Evolutionary conservation across 2,888 invertebrate genomes (phyloP), one percentile per base, ranked within the genome.

Genomic region (Monochamus alternatus): DNA sequence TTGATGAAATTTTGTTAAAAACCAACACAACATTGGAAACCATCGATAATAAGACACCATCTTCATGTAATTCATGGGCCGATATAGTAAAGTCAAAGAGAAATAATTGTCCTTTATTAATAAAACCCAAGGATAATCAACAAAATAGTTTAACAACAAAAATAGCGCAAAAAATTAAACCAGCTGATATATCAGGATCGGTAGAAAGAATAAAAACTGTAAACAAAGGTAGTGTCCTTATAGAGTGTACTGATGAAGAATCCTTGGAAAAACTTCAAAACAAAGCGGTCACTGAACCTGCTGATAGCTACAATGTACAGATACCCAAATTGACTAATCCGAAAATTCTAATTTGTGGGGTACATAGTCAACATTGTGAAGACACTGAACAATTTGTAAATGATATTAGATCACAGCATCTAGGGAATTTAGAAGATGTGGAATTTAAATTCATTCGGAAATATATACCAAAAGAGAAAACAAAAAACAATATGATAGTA

Each of bases 391-490:
- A 44, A 22, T 74, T 76, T 59, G 70, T 74, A 38, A 44, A 59
- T 30, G 69, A 65, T 59, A 69, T 75, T 3, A 75, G 63, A 58
- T 62, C 43, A 44, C 67, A 71, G 52, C 65, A 59, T 68, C 60
- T 60, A 31, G 22, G 62, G 12, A 32, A 32, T 10, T 12, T 32
- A 10, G 30, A 10, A 3, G 7, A 59, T 14, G 14, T 58, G 12
- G 60, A 60, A n/a, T 51, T 73, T 12, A 67, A 67, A 59, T 31
- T 69, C 30, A 51, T 68, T 1, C 62, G 65, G 60, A 75, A 75
- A 55, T 73, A 44, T 60, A 62, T 66, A 32, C 67, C 72, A 44
- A 75, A 60, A 59, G 63, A 75, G 63, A 75, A 75, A 43, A 74
- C 4, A 12, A 44, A 47, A 30, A 9, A 67, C 44, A 74, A 74